These are phyloP conservation scores for Eristalis arbustorum DNA, from an alignment of 2,888 invertebrate species.

Conservation along the genomic window DNA sequence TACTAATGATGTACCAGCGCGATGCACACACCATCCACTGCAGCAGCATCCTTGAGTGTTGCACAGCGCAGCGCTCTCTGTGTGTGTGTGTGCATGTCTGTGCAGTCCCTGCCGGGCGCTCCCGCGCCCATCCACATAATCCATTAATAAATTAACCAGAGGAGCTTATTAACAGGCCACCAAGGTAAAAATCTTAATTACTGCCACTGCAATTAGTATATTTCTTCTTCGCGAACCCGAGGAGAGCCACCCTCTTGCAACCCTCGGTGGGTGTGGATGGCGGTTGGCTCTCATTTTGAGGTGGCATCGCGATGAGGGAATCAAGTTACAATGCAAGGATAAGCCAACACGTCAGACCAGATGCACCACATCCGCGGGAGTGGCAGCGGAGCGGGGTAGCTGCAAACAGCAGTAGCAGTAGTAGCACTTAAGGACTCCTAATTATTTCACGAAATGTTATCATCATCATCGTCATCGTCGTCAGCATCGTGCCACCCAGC, in stretches of 20 bases:
- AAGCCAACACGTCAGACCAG: constrained; percentile 58
- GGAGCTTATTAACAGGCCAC: constrained; percentile 70
- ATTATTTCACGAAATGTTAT: constrained; percentile 69
- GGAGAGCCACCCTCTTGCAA: constrained; percentile 39
- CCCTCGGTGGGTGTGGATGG: constrained; percentile 21
- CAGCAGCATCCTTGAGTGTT: constrained; percentile 53
- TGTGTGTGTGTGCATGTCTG: neutral
- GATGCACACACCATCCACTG: neutral
- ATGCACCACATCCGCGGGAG: constrained; percentile 58
- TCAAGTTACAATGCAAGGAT: constrained; percentile 68
- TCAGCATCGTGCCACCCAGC: neutral
- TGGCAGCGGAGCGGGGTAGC: constrained; percentile 9
- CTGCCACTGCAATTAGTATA: constrained; percentile 68
- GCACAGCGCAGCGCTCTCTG: constrained; percentile 1
- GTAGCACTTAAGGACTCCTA: constrained; percentile 70
- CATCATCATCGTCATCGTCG: neutral
- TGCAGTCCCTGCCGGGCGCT: neutral
- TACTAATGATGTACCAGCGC: constrained; percentile 58
- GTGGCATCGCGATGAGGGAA: constrained; percentile 62
- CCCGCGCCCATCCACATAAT: constrained; percentile 42
- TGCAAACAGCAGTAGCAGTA: constrained; percentile 17
- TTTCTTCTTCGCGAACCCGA: constrained; percentile 59
- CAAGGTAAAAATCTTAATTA: constrained; percentile 71
- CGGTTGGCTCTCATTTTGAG: constrained; percentile 23
- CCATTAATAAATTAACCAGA: constrained; percentile 71